Base-by-base conservation (phyloP, 2,888 invertebrate species). In the Mesoligia furuncula region DNA sequence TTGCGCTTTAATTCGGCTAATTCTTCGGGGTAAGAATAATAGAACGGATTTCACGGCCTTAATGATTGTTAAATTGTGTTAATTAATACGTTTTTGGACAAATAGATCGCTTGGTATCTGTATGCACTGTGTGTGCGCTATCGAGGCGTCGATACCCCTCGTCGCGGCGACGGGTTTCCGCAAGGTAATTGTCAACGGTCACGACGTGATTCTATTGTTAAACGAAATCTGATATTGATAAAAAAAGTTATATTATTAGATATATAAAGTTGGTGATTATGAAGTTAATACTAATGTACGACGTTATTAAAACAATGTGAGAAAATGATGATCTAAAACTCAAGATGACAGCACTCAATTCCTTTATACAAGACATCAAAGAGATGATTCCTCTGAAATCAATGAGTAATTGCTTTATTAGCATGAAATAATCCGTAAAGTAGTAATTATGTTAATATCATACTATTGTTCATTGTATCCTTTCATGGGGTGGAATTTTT, bases 1-100 rank as follows among this genome's bases (percentile, higher is more conserved):
- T 36, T 68, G 67, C 54, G 70, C 48, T 64, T 71, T 20, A 64
- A 51, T 65, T n/a, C 36, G n/a, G 66, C 15, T 11, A 57, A 68
- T 66, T 51, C 31, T 36, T 72, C 3, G 8, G 11, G 7, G 15
- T 67, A 80, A 59, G 39, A 42, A 31, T 81, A 73, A 42, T 68
- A 69, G 80, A 75, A 66, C 77, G 84, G 79, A 82, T 78, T 79
- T 75, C 64, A 67, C 39, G 77, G 54, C 87, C 83, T 80, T 80
- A 87, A 85, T 87, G 24, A 67, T 74, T 68, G 9, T 6, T 66
- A 24, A 79, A 75, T 75, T 66, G 70, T 77, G 57, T 67, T 83
- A 77, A 83, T 84, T 73, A 64, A 59, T 72, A 64, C 75, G 7
- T 42, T 76, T 80, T 82, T 71, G 70, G 74, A 73, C 48, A 45